These are phyloP conservation scores for Silurus meridionalis DNA, from an alignment of 2,113 vertebrate genomes.

Conservation along the genomic window DNA sequence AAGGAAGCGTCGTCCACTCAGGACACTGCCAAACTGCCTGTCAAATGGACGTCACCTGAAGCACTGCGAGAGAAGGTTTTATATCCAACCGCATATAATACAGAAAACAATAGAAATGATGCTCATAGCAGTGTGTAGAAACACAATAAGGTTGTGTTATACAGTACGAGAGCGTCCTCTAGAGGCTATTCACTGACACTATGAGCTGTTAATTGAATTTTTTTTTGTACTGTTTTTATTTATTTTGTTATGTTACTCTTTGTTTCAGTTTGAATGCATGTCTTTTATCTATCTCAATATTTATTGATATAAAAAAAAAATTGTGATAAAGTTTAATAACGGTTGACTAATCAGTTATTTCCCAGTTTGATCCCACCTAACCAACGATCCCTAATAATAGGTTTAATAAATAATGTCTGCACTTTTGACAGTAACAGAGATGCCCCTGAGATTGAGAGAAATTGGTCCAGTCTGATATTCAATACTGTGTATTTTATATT, in stretches of 20 bases:
- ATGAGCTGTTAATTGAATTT: too few relatives aligned
- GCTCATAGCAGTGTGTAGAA: not conserved
- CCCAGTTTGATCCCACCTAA: too few relatives aligned
- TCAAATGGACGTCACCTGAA: constrained; percentile 95
- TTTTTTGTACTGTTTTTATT: too few relatives aligned
- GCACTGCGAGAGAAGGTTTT: constrained; percentile 92
- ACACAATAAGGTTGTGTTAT: too few relatives aligned
- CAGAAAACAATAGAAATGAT: not conserved
- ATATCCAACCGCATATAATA: not conserved
- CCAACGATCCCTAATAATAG: not conserved
- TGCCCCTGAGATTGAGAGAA: not conserved
- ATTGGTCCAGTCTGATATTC: not conserved
- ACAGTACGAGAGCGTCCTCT: too few relatives aligned
- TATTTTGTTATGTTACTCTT: too few relatives aligned
- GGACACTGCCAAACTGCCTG: constrained; percentile 91
- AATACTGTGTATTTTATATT: not conserved
- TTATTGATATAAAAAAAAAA: too few relatives aligned
- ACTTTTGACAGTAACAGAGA: not conserved
- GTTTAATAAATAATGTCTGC: not conserved
- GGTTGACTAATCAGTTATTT: too few relatives aligned
- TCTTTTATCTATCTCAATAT: too few relatives aligned
- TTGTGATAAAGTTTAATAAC: too few relatives aligned
- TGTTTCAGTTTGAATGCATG: too few relatives aligned
- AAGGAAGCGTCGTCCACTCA: constrained; percentile 93
- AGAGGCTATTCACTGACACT: too few relatives aligned